Evolutionary conservation across 2,797 vertebrate species (phyloP).

Genomic region (Rhincodon typus): DNA sequence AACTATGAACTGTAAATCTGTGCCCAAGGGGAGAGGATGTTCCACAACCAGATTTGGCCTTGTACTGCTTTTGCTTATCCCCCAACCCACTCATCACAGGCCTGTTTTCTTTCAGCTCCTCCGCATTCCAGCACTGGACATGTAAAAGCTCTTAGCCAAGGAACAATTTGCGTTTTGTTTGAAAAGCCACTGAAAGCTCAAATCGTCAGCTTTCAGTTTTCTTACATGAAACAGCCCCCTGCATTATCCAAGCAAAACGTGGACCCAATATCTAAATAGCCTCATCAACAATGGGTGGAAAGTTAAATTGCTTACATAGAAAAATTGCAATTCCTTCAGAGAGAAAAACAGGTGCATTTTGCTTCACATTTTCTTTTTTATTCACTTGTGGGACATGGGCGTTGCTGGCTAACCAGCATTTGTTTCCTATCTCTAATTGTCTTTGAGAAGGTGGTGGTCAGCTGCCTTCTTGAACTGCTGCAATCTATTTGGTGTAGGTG

Average conservation of each 20-base stretch:
- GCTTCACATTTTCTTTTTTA: background rate
- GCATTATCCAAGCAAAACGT: background rate
- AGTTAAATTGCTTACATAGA: background rate
- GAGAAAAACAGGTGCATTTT: background rate
- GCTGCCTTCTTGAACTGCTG: too few relatives aligned
- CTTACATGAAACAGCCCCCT: background rate
- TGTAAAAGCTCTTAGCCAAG: conserved; percentile 48
- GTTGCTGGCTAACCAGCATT: too few relatives aligned
- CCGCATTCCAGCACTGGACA: conserved; percentile 64
- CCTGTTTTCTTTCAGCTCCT: conserved; percentile 70
- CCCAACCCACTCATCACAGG: conserved; percentile 39
- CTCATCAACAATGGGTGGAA: background rate
- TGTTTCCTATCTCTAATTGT: too few relatives aligned
- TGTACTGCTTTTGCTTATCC: conserved; percentile 41
- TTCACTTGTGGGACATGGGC: too few relatives aligned
- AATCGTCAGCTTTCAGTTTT: background rate
- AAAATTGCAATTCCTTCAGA: background rate
- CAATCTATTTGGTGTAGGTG: too few relatives aligned
- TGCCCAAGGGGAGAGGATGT: background rate
- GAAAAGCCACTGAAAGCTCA: background rate
- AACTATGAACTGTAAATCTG: background rate
- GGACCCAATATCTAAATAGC: background rate
- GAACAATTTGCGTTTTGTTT: conserved; percentile 43
- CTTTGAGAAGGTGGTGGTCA: too few relatives aligned
- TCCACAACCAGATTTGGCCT: background rate